A percentile compares a stretch with the other conserved stretches of the same genome.
Evolutionary conservation across 1,140 invertebrate species (phyloP).

Genomic region (Brachionus sp.): DNA sequence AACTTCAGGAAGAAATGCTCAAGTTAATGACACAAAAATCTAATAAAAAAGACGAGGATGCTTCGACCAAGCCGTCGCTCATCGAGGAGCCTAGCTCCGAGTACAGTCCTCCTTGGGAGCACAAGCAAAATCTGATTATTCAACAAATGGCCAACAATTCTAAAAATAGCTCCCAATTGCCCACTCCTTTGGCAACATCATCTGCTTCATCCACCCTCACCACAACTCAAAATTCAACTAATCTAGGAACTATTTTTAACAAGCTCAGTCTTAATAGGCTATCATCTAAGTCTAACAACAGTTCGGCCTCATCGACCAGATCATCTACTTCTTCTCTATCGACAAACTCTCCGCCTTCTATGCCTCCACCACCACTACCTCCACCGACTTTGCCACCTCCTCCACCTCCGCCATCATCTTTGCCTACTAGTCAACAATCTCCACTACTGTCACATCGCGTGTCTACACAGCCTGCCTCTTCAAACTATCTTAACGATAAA

Average conservation of each 20-base stretch:
- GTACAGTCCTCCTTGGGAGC: slow-evolving; percentile 37
- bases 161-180: neutral
- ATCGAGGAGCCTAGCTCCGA: neutral
- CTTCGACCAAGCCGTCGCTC: neutral
- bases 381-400: slow-evolving; percentile 28
- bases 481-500: slow-evolving; percentile 32
- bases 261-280: neutral
- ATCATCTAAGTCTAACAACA: slow-evolving; percentile 3
- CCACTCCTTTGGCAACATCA: neutral
- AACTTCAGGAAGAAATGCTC: no score
- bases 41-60: no score
- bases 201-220: neutral
- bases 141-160: slow-evolving; percentile 5
- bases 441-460: neutral
- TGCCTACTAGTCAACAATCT: neutral
- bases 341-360: slow-evolving; percentile 25
- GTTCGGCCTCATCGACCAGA: slow-evolving; percentile 16
- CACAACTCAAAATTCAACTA: neutral
- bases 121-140: neutral
- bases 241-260: neutral
- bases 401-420: slow-evolving; percentile 1
- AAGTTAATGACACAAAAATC: no score
- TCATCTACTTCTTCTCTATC: slow-evolving; percentile 39
- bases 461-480: neutral
- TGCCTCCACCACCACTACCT: slow-evolving; percentile 11